Conservation (phyloP, 2,113 vertebrate species). For the Trichechus manatus region DNA sequence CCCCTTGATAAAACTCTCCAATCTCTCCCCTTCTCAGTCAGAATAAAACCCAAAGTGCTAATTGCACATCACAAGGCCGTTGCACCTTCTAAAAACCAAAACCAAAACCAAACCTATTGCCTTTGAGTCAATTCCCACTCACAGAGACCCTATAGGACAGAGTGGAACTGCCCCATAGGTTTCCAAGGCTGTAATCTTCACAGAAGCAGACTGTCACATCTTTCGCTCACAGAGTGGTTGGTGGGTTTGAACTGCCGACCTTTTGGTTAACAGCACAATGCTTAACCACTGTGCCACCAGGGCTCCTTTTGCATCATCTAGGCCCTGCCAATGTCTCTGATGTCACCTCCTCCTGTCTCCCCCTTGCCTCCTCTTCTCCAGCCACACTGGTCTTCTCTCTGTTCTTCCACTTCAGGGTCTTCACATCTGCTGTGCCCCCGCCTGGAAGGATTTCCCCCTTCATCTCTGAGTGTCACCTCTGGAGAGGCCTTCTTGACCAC, state of each 20-base stretch:
- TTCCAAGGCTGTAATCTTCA: too few relatives aligned
- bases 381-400: neutral
- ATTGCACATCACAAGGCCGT: neutral
- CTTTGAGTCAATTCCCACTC: too few relatives aligned
- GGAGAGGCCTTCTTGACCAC: neutral
- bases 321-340: neutral
- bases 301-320: neutral
- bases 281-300: too few relatives aligned
- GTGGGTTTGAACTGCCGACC: too few relatives aligned
- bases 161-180: too few relatives aligned
- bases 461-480: neutral
- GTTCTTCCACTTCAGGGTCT: neutral
- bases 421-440: neutral
- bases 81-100: neutral
- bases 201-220: too few relatives aligned
- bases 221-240: too few relatives aligned
- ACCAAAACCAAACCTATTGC: neutral
- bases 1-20: conserved; percentile 6
- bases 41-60: neutral
- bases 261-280: too few relatives aligned
- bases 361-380: neutral
- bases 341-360: neutral
- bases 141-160: too few relatives aligned
- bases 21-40: neutral
- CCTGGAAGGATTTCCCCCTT: neutral